Base-by-base conservation (phyloP, 2,113 vertebrate genomes). In the Perca fluviatilis region DNA sequence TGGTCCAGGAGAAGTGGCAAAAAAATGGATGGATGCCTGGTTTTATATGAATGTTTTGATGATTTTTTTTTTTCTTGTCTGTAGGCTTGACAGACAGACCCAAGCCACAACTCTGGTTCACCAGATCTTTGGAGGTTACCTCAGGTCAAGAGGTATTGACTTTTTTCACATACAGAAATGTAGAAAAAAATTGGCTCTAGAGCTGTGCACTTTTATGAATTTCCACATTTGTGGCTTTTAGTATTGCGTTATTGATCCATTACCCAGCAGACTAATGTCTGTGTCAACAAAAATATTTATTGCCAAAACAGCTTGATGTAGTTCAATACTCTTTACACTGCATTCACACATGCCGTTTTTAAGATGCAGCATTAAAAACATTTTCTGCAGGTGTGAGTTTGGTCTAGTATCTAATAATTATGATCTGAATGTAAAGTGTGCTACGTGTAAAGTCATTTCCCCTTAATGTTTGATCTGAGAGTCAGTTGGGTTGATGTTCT, bases 81-180 rank as follows among this genome's bases (percentile, higher is more conserved):
- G 71, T 67, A 99, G 98, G 93, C 76, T 99, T 74, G 98, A 99
- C 90, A 95, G 98, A 16, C 97, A 99, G 82, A 98, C 97, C 0
- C 98, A 98, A 91, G 97, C 98, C 40, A 99, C 98, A 0, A 99
- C 98, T 0, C 79, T 99, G 85, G 95, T 99, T 77, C 97, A 99
- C 88, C 98, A 99, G 91, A 99, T 99, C 84, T 99, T 99, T 43
- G 98, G 98, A 5, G 98, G 98, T 74, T 99, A 97, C 87, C 95
- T 99, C 94, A 95, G 98, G 72, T 99, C 98, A 49, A 95, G 98
- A 84, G 98, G 98, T 99, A 91, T 49, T 91, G 91, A 86, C 33
- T 65, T 23, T 56, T 23, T 66, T n/a, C 46, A 50, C 3, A 36
- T 15, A 33, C 16, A 30, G 14, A 67, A 73, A 49, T 10, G 19